Evolutionary conservation across 2,888 invertebrate species (phyloP).

Genomic region (Acleris literana): DNA sequence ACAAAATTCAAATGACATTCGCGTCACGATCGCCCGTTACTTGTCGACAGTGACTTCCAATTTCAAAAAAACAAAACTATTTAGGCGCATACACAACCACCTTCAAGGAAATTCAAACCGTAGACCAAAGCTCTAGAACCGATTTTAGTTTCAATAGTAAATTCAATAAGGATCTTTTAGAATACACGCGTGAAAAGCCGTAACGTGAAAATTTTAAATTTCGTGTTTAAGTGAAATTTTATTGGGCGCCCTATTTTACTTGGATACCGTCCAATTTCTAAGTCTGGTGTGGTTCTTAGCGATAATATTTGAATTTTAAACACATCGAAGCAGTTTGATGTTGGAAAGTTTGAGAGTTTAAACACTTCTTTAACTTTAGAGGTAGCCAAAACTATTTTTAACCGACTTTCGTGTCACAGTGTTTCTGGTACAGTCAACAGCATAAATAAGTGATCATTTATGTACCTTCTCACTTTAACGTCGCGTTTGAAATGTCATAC

Average conservation of each 20-base stretch:
- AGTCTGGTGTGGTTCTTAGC: slow-evolving; percentile 43
- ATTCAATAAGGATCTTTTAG: slow-evolving; percentile 44
- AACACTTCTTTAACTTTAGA: too few species aligned
- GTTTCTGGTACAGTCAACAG: too few species aligned
- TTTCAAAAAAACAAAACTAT: slow-evolving; percentile 59
- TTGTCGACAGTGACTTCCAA: slow-evolving; percentile 82
- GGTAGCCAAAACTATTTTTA: too few species aligned
- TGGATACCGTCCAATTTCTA: slow-evolving; percentile 56
- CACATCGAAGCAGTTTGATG: slow-evolving; percentile 16
- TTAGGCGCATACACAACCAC: slow-evolving; percentile 48
- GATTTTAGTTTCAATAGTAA: slow-evolving; percentile 24
- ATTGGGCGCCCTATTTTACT: slow-evolving; percentile 74
- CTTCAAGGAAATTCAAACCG: slow-evolving; percentile 43
- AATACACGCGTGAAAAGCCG: slow-evolving; percentile 47
- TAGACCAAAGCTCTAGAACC: slow-evolving; percentile 27
- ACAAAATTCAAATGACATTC: slow-evolving; percentile 74
- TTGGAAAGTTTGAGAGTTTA: slow-evolving; percentile 1
- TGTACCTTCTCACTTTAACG: too few species aligned
- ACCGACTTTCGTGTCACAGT: too few species aligned
- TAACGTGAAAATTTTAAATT: slow-evolving; percentile 81
- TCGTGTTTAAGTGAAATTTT: slow-evolving; percentile 82
- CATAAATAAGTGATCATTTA: too few species aligned
- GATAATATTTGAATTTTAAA: slow-evolving; percentile 34
- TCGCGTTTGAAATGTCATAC: too few species aligned
- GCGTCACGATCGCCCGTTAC: slow-evolving; percentile 79